Percentiles rank a stretch among this genome's conserved stretches.
Evolutionary conservation across 2,113 vertebrate genomes (phyloP).

Genomic region (Cnemophilus loriae): DNA sequence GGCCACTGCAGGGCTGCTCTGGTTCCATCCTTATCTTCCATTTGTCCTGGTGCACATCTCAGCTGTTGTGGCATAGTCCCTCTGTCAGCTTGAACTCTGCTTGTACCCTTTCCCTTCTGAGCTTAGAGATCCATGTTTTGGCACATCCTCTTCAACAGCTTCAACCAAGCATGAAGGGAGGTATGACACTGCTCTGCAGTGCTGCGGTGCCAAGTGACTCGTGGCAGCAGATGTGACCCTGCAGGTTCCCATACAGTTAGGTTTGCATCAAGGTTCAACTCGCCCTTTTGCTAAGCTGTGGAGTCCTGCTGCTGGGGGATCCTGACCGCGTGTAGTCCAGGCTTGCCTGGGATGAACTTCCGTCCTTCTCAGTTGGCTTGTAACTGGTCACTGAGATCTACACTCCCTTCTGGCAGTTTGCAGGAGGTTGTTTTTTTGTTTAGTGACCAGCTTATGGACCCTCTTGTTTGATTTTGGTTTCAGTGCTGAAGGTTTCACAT

Average conservation of each 20-base stretch:
- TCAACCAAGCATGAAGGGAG: background rate
- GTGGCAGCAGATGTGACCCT: background rate
- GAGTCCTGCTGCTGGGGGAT: background rate
- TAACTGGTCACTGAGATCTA: background rate
- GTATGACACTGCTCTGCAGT: background rate
- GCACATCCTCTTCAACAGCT: conserved; percentile 13
- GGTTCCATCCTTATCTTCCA: background rate
- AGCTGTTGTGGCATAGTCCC: background rate
- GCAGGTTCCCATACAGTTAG: background rate
- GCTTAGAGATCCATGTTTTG: background rate
- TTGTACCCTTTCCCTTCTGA: background rate
- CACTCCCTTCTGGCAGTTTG: background rate
- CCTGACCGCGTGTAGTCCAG: background rate
- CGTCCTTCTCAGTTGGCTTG: background rate
- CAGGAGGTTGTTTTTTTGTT: background rate
- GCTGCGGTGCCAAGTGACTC: background rate
- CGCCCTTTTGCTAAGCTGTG: background rate
- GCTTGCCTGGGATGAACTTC: background rate
- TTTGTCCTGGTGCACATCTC: background rate
- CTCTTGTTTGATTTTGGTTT: background rate
- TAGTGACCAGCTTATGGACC: background rate
- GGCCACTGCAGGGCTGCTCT: background rate
- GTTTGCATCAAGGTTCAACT: background rate
- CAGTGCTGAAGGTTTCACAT: background rate
- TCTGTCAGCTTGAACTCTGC: background rate